Evolutionary conservation across 2,888 invertebrate genomes (phyloP), one percentile per base, ranked within the genome.

Genomic region (Rotaria magnacalcarata): DNA sequence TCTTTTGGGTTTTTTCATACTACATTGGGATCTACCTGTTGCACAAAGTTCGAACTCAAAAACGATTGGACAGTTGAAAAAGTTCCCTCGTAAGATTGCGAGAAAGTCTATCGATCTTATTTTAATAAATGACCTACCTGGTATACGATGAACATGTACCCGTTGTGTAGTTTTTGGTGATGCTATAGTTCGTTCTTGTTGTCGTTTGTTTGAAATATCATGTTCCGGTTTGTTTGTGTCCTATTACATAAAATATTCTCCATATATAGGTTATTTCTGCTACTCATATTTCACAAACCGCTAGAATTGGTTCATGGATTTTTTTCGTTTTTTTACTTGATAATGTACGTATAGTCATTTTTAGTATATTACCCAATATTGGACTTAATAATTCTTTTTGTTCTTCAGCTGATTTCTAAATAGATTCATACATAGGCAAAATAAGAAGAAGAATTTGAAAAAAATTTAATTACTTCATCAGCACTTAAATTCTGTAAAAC

Each of bases 291-390:
- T 21, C 6, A 24, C 47, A 14, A 41, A 80, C 80, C n/a, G 19
- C 75, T 80, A 47, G 27, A 24, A 14, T 8, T 47, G 80, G 47
- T 47, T 80, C 80, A 47, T 24, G 24, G 2, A n/a, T 14, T 47
- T 47, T 47, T 14, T 80, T 80, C 6, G 80, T 80, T 47, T 47
- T 80, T n/a, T 47, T 80, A 1, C 47, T 80, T 43, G 80, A 80
- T 47, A 80, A 47, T 47, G 80, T 80, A 19, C 80, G 80, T 24
- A 80, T 80, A n/a, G 80, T 34, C 80, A 80, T 80, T 80, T 80
- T 80, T 21, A 80, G 11, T 47, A 80, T 80, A 80, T 80, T 80
- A 24, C 80, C 80, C 24, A 80, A n/a, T 11, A 80, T 47, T 24
- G 47, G 47, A 47, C 47, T 80, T n/a, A 80, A 80, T 47, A 34